Evolutionary conservation across 2,113 vertebrate genomes (phyloP).

Genomic region (Tyrannus savana): DNA sequence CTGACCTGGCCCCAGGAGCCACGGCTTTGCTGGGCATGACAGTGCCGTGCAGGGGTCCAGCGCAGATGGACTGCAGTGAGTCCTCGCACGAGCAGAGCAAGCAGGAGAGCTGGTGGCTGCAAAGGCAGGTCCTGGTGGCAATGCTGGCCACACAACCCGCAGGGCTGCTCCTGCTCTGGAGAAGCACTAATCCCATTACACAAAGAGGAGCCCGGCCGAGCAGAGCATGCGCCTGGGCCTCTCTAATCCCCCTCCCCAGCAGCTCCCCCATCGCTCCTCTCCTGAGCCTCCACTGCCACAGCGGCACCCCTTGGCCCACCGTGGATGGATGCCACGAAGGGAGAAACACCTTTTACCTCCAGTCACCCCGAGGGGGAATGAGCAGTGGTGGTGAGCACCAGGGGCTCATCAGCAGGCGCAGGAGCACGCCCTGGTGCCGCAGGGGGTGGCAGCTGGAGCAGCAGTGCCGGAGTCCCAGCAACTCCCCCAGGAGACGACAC

Average conservation of each 20-base stretch:
- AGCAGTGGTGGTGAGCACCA: accelerated
- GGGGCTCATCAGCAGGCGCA: accelerated
- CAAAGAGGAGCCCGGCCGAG: background rate
- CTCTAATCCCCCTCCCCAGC: background rate
- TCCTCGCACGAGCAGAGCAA: background rate
- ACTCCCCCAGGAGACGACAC: background rate
- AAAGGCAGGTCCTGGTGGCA: background rate
- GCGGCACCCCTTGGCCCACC: accelerated
- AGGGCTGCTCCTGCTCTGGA: background rate
- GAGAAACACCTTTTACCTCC: background rate
- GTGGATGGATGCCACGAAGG: accelerated
- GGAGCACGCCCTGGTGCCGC: accelerated
- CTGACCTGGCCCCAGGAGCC: background rate
- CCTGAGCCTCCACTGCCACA: accelerated
- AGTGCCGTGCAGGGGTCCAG: background rate
- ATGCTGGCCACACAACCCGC: background rate
- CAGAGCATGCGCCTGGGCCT: accelerated
- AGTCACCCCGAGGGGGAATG: accelerated
- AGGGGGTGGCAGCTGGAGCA: background rate
- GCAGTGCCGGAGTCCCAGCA: accelerated
- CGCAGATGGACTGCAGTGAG: background rate
- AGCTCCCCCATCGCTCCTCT: accelerated
- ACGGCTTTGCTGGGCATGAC: accelerated
- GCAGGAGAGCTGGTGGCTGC: background rate
- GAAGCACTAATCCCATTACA: background rate